Percentiles rank a stretch among this genome's conserved stretches.
Evolutionary conservation across 1,140 invertebrate species (phyloP).

Genomic region (Brachionus sp.): DNA sequence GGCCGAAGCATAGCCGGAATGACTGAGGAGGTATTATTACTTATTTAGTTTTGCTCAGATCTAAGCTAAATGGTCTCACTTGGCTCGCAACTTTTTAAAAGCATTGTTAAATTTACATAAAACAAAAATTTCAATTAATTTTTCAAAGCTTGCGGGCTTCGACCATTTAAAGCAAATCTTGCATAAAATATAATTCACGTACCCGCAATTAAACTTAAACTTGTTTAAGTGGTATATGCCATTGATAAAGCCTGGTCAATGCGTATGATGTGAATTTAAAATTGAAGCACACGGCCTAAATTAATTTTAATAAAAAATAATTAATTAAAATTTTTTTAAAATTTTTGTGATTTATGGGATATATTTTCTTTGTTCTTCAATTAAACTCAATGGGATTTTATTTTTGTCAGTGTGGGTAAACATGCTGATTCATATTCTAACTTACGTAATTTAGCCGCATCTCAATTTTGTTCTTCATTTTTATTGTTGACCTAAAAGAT

Average conservation of each 20-base stretch:
- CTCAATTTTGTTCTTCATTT: background rate
- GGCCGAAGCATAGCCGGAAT: constrained; percentile 48
- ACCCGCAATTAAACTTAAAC: background rate
- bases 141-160: background rate
- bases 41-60: background rate
- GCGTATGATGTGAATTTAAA: background rate
- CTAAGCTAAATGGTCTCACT: background rate
- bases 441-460: background rate
- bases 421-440: background rate
- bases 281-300: background rate
- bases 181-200: background rate
- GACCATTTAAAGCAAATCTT: background rate
- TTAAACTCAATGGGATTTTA: too few species aligned
- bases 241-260: constrained; percentile 18
- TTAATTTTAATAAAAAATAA: background rate
- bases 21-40: constrained; percentile 47
- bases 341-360: background rate
- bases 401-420: background rate
- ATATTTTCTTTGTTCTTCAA: too few species aligned
- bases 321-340: background rate
- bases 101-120: background rate
- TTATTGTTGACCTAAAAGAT: background rate
- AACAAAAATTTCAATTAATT: constrained; percentile 22
- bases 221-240: constrained; percentile 42
- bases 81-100: background rate